Base-by-base conservation (phyloP, 1,140 invertebrate genomes). In the Drosophila punjabiensis region DNA sequence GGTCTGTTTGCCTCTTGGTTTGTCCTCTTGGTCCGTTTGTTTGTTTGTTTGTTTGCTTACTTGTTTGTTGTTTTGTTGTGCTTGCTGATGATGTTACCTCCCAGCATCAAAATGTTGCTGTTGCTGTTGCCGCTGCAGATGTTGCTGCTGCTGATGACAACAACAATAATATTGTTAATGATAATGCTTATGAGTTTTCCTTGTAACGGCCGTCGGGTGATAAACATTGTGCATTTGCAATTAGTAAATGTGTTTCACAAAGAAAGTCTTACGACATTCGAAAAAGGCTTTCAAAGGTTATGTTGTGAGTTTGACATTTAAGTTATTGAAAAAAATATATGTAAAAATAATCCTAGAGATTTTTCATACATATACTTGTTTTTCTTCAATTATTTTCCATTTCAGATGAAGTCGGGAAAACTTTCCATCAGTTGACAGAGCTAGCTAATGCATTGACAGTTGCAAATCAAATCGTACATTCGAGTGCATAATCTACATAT, bases 81-180 rank as follows among this genome's bases (percentile, higher is more conserved):
- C 39, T 85, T 81, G 81, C 64, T 87, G 84, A 84, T 86, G 85
- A 83, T 77, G 74, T 55, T 65, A 52, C 39, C 55, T 60, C 66
- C 58, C 75, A 78, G 58, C 43, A 32, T 43, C 75, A 43, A 73
- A 53, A 74, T 63, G 64, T 64, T 52, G 77, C 73, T 50, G 64
- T 28, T 35, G 78, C 59, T n/a, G n/a, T n/a, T n/a, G 78, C n/a
- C 53, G 68, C 5, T 59, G 78, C 59, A 83, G 81, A 81, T 67
- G 76, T 16, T 52, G 77, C 45, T 68, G 78, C 55, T 64, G 80
- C 55, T 83, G 81, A 81, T 75, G 75, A 79, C 85, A 90, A 90
- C 82, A 90, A 89, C 85, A 90, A 90, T 90, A 89, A 89, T 90
- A 90, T 89, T 89, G 86, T 90, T 90, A 89, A 89, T 89, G 85